Conservation (phyloP, 2,797 vertebrate genomes). For the Microhierax caerulescens region DNA sequence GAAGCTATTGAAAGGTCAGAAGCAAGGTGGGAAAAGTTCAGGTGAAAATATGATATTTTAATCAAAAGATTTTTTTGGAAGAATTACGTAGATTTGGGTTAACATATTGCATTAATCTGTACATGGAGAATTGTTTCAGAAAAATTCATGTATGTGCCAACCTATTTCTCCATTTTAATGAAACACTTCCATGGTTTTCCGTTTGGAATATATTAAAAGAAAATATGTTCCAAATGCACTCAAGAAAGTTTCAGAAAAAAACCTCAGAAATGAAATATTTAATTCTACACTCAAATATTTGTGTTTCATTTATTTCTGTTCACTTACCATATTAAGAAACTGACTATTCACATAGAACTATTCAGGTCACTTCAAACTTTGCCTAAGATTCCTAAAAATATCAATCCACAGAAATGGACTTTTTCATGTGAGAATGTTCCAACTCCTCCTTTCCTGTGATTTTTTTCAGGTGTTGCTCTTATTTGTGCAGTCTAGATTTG, state of each 20-base stretch:
- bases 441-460: background rate
- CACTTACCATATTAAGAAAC: background rate
- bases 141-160: background rate
- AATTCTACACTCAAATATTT: background rate
- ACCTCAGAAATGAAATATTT: background rate
- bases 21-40: background rate
- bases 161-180: background rate
- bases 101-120: background rate
- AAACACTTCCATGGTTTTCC: background rate
- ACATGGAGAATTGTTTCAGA: background rate
- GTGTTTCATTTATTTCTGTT: background rate
- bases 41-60: background rate
- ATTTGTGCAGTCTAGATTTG: background rate
- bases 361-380: background rate
- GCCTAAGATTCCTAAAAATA: background rate
- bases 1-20: background rate
- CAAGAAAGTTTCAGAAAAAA: background rate
- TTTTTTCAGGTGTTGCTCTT: background rate
- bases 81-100: background rate
- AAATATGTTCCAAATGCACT: background rate
- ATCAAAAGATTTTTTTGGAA: background rate
- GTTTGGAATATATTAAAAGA: background rate
- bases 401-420: background rate
- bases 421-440: background rate
- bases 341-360: background rate